Evolutionary conservation across 2,797 vertebrate genomes (phyloP).

Genomic region (Manis pentadactyla): DNA sequence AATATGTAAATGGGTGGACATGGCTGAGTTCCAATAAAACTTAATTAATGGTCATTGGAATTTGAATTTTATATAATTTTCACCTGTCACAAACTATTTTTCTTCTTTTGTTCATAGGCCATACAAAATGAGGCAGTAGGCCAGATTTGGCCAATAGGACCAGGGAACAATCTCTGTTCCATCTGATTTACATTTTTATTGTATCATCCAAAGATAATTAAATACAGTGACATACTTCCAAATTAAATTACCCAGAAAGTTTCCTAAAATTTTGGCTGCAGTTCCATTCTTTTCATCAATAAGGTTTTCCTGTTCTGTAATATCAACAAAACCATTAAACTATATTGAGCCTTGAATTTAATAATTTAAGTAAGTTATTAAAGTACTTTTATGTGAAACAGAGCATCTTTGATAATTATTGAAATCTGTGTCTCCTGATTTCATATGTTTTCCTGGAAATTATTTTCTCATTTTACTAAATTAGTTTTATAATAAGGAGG

Average conservation of each 20-base stretch:
- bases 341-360: slow-evolving; percentile 39
- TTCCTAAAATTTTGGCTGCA: slow-evolving; percentile 19
- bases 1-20: not conserved
- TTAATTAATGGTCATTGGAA: not conserved
- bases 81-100: not conserved
- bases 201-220: not conserved
- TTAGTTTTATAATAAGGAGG: not conserved
- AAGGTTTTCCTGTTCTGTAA: slow-evolving; percentile 4
- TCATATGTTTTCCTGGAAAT: slow-evolving; percentile 32
- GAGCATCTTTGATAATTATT: not conserved
- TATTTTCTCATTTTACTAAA: slow-evolving; percentile 31
- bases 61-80: slow-evolving; percentile 36
- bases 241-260: slow-evolving; percentile 26
- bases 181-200: slow-evolving; percentile 23
- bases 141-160: not conserved
- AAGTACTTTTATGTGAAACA: slow-evolving; percentile 25
- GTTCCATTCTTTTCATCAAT: not conserved
- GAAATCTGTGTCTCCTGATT: not conserved
- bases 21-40: not conserved
- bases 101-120: not conserved
- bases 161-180: not conserved
- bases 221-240: slow-evolving; percentile 37
- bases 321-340: slow-evolving; percentile 41
- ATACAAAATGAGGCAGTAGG: not conserved
- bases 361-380: slow-evolving; percentile 42